These are phyloP conservation scores for Cacatua alba DNA, from an alignment of 2,113 vertebrate species.

Conservation along the genomic window DNA sequence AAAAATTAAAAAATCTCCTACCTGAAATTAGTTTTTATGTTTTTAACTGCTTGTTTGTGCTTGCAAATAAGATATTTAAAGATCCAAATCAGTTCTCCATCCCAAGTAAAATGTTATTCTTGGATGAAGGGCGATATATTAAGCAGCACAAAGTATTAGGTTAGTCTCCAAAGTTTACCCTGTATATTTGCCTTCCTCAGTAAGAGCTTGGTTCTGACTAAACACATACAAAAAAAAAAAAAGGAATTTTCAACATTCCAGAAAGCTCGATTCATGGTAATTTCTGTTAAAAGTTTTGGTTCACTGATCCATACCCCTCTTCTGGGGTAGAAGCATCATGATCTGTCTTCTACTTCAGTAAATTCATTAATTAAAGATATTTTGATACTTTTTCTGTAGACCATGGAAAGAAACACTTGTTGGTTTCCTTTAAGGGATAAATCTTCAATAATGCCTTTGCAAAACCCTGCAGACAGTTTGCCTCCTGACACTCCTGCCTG, in stretches of 20 bases:
- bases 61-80: background rate
- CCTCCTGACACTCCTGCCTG: background rate
- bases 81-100: background rate
- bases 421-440: background rate
- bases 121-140: background rate
- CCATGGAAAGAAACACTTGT: background rate
- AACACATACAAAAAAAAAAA: background rate
- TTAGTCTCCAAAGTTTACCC: background rate
- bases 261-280: background rate
- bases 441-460: background rate
- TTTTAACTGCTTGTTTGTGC: background rate
- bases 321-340: background rate
- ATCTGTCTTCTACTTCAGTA: background rate
- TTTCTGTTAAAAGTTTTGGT: background rate
- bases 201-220: background rate
- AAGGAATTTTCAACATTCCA: background rate
- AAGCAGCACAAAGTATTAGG: background rate
- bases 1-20: background rate
- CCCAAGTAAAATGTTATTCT: background rate
- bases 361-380: background rate
- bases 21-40: background rate
- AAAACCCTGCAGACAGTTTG: background rate
- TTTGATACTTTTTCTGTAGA: background rate
- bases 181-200: background rate
- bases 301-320: background rate